Conservation (phyloP, 2,888 invertebrate species). For the Agriopis leucophaearia region DNA sequence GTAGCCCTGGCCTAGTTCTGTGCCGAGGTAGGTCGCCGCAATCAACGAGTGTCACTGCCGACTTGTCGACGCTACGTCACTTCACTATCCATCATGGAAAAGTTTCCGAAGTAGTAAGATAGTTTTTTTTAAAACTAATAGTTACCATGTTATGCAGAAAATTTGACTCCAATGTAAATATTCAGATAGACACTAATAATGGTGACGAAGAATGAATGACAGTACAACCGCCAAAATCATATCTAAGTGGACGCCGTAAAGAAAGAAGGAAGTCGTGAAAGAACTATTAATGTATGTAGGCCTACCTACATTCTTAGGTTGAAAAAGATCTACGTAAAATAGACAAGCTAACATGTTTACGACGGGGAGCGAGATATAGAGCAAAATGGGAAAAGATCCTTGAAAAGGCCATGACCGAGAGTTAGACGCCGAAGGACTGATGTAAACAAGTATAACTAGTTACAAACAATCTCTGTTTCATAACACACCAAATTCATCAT, state of each 20-base stretch:
- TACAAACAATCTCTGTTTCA: too few species aligned
- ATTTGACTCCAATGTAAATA: background rate
- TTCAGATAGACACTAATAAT: background rate
- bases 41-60: conserved; percentile 22
- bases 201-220: background rate
- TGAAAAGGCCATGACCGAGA: too few species aligned
- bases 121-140: background rate
- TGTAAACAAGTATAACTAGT: too few species aligned
- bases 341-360: too few species aligned
- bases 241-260: background rate
- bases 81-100: conserved; percentile 1
- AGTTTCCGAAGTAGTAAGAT: background rate
- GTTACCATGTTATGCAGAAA: background rate
- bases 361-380: too few species aligned
- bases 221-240: background rate
- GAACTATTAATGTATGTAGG: too few species aligned
- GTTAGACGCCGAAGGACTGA: too few species aligned
- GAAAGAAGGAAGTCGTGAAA: too few species aligned
- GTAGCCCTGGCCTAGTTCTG: conserved; percentile 33
- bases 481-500: background rate
- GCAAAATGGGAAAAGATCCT: too few species aligned
- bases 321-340: too few species aligned
- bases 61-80: conserved; percentile 1
- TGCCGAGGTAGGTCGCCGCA: conserved; percentile 27
- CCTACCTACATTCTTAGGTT: too few species aligned